Evolutionary conservation across 2,888 invertebrate species (phyloP), one percentile per base, ranked within the genome.

Genomic region (Parelbella ahira): DNA sequence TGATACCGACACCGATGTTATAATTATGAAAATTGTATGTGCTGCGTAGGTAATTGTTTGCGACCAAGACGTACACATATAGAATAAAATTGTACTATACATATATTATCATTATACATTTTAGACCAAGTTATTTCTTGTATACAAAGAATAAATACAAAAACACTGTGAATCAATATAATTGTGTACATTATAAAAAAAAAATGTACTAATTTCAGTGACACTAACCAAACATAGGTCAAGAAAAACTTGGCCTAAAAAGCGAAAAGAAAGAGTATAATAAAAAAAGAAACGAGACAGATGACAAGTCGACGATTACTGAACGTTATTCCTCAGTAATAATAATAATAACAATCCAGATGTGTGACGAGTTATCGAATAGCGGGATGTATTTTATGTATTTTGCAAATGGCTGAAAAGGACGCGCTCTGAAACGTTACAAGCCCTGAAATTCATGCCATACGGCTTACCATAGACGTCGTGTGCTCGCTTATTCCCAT

Each of bases 281-380:
- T 9, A 45, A 15, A 39, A 23, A 45, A 18, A 39, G 18, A 25
- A 32, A 39, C 32, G 39, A 39, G 25, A 39, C 39, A 53, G 33
- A 81, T 79, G 82, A 75, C 76, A 79, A 72, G 77, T 72, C 76
- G 81, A 80, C 82, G 83, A 78, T 77, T 56, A 62, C 53, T 52
- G 56, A 43, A 44, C 56, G 64, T 71, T 63, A 72, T 54, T 66
- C 55, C 60, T 68, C 51, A 65, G 58, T 66, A 53, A 48, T 51
- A 52, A 49, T 52, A 47, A 53, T 56, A n/a, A n/a, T n/a, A n/a
- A n/a, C n/a, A n/a, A n/a, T n/a, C 54, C 50, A 51, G 41, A 28
- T 28, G 49, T 47, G 50, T 33, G 25, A 27, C 19, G 33, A 36
- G 42, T 48, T 51, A 45, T 49, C 30, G 41, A 38, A 33, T 44